Evolutionary conservation across 1,140 invertebrate species (phyloP).

Genomic region (Oppia nitens): DNA sequence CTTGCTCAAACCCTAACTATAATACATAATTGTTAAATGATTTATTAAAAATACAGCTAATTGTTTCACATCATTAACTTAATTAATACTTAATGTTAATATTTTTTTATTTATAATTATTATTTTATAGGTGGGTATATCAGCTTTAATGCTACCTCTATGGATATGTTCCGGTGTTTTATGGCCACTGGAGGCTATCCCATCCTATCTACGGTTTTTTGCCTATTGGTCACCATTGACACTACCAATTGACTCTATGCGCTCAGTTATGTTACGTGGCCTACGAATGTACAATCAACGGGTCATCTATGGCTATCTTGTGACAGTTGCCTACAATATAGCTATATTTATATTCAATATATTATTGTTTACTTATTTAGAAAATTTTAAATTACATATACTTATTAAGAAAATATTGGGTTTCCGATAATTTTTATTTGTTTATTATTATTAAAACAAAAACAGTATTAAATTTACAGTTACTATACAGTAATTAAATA

Average conservation of each 20-base stretch:
- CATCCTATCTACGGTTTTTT: constrained; percentile 55
- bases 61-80: no score
- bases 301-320: constrained; percentile 4
- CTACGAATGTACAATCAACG: constrained; percentile 30
- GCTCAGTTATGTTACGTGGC: constrained; percentile 62
- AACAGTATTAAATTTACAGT: no score
- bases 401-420: no score
- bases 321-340: not conserved
- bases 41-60: no score
- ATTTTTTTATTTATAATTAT: not conserved
- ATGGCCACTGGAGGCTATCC: constrained; percentile 87
- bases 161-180: constrained; percentile 47
- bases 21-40: no score
- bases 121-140: not conserved
- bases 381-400: no score
- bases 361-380: constrained; percentile 10
- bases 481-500: no score
- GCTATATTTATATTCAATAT: constrained; percentile 5
- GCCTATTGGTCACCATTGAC: constrained; percentile 70
- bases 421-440: no score
- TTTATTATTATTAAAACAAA: no score
- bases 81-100: not conserved
- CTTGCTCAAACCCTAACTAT: no score
- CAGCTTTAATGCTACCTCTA: not conserved
- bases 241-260: constrained; percentile 67